Percentiles rank a stretch among this genome's conserved stretches.
phyloP scores from a whole-genome alignment of 2,113 vertebrate species.

The Saguinus imperator region DNA sequence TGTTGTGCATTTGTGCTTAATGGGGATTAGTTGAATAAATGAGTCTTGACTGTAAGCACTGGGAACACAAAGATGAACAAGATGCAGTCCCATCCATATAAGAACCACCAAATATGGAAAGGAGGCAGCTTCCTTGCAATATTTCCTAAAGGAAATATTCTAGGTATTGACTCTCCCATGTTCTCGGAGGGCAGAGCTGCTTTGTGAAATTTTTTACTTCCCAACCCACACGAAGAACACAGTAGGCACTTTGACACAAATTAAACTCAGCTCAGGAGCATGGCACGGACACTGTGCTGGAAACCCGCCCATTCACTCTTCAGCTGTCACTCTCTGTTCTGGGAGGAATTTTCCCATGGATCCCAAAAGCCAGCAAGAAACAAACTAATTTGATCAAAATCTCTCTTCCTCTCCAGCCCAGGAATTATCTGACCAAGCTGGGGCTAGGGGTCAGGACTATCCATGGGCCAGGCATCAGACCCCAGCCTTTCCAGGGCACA shows the following conservation, averaged over 20 bases:
- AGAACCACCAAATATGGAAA: neutral
- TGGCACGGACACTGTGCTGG: rapidly evolving
- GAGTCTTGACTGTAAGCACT: neutral
- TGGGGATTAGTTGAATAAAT: neutral
- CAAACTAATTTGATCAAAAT: neutral
- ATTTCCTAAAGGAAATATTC: neutral
- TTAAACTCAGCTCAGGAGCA: neutral
- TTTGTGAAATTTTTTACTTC: neutral
- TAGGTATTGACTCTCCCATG: neutral
- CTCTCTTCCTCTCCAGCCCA: neutral
- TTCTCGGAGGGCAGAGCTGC: neutral
- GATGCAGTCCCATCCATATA: neutral
- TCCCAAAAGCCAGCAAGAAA: neutral
- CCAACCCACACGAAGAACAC: neutral
- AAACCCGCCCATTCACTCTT: neutral
- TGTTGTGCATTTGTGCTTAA: neutral
- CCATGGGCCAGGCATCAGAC: neutral
- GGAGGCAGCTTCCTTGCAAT: neutral
- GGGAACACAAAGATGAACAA: neutral
- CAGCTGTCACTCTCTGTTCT: neutral
- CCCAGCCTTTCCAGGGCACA: neutral
- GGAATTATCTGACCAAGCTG: neutral
- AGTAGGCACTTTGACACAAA: neutral
- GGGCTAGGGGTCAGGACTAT: neutral
- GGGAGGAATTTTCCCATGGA: neutral